Percentiles rank a stretch among this genome's conserved stretches.
Evolutionary conservation across 2,888 invertebrate species (phyloP).

Genomic region (Eustalomyia histrio): DNA sequence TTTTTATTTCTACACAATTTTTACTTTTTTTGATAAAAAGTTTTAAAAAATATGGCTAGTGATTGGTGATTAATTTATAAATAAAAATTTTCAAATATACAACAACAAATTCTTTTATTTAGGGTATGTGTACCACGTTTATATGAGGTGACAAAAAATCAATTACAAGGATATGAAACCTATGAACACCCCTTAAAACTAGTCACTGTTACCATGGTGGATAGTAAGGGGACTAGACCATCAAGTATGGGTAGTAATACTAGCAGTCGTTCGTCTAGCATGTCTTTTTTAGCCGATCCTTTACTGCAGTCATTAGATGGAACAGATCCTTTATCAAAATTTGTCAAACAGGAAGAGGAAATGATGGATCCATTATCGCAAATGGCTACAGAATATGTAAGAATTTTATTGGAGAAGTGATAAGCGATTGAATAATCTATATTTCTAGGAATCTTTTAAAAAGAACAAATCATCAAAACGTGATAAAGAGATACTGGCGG

Average conservation of each 20-base stretch:
- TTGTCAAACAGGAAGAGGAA: conserved; percentile 82
- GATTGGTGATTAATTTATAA: conserved; percentile 56
- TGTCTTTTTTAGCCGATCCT: conserved; percentile 80
- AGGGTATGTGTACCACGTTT: conserved; percentile 76
- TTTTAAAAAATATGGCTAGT: conserved; percentile 61
- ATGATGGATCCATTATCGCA: conserved; percentile 84
- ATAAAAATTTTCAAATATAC: neutral
- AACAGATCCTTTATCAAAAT: conserved; percentile 86
- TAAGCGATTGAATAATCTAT: neutral
- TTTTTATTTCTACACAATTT: too few species aligned
- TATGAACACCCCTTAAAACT: conserved; percentile 83
- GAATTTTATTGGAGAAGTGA: conserved; percentile 20
- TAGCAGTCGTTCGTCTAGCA: conserved; percentile 81
- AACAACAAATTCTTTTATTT: neutral
- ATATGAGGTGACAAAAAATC: conserved; percentile 72
- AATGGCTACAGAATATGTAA: conserved; percentile 80
- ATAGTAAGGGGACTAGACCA: conserved; percentile 79
- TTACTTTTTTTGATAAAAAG: too few species aligned
- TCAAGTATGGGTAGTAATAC: conserved; percentile 77
- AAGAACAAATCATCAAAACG: conserved; percentile 66
- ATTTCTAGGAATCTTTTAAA: conserved; percentile 71
- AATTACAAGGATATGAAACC: conserved; percentile 72
- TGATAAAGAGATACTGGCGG: conserved; percentile 73
- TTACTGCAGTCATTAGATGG: conserved; percentile 82
- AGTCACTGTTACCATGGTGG: conserved; percentile 80